Evolutionary conservation across 2,888 invertebrate genomes (phyloP), one percentile per base, ranked within the genome.

Genomic region (Carcina quercana): DNA sequence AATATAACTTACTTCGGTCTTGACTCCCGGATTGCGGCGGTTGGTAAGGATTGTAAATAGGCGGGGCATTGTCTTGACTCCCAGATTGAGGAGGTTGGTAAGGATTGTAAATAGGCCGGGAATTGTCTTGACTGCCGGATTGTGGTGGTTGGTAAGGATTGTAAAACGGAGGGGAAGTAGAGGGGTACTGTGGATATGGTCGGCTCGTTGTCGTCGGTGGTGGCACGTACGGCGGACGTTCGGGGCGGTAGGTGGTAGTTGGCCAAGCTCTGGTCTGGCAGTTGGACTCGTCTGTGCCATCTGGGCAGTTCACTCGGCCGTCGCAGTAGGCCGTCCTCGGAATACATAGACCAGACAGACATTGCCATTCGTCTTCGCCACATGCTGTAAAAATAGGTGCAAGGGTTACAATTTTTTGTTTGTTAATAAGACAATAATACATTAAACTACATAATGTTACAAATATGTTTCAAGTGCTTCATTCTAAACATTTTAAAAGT

Each of bases 271-370:
- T n/a, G n/a, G n/a, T n/a, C 8, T 14, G 38, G 54, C 55, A 41
- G 15, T 28, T 20, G 5, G 14, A 12, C 52, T 87, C 87, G 60
- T 87, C 87, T 38, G 76, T 74, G 39, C 61, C 60, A 59, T 88
- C 88, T 34, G 47, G 39, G 60, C 88, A 89, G 60, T 89, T 85
- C 30, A 43, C 43, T 27, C 56, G 43, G 22, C 63, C 57, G 63
- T 89, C 78, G 59, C 89, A 87, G 63, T 70, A 8, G 10, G 10
- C 26, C 13, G 26, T 20, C 11, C 12, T 21, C 2, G 29, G 14
- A 8, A 32, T 27, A 8, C 32, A 32, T 12, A 15, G 14, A 4
- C 32, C 21, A 11, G 13, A 13, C 2, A 2, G 8, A 26, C 32
- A 32, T 7, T 11, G 11, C 6, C n/a, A 32, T 6, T 26, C 13